Conservation (phyloP, 1,140 invertebrate species). For the Diuraphis noxia region DNA sequence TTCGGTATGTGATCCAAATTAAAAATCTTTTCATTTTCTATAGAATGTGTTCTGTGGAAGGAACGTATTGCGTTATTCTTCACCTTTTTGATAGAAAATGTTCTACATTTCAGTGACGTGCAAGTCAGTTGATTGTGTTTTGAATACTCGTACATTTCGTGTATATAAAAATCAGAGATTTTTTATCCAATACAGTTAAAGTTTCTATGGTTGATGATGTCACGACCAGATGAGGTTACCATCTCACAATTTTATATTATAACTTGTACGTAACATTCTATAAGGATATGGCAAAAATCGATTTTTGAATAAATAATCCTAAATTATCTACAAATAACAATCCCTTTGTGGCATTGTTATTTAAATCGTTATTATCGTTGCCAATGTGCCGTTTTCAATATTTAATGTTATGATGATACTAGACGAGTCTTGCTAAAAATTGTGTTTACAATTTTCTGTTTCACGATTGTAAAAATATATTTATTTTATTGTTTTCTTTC, state of each 20-base stretch:
- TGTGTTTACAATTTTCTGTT: background rate
- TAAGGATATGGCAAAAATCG: background rate
- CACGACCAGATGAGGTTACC: background rate
- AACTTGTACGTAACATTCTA: background rate
- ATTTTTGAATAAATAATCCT: background rate
- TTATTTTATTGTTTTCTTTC: too few relatives aligned
- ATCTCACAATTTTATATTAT: background rate
- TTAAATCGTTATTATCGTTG: background rate
- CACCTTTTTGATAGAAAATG: background rate
- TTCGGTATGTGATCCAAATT: too few relatives aligned
- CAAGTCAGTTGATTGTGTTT: background rate
- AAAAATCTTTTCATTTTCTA: background rate
- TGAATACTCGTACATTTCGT: background rate
- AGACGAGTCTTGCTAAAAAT: background rate
- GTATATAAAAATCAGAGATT: background rate
- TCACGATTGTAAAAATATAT: background rate
- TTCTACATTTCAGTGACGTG: background rate
- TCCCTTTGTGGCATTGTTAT: background rate
- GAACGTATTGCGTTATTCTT: background rate
- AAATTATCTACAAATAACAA: background rate
- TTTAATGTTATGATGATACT: background rate
- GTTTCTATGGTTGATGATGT: background rate
- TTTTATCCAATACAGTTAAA: background rate
- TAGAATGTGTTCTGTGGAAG: background rate
- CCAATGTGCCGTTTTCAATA: background rate